These are phyloP conservation scores for Damaliscus lunatus DNA, from an alignment of 2,113 vertebrate genomes.

Conservation along the genomic window DNA sequence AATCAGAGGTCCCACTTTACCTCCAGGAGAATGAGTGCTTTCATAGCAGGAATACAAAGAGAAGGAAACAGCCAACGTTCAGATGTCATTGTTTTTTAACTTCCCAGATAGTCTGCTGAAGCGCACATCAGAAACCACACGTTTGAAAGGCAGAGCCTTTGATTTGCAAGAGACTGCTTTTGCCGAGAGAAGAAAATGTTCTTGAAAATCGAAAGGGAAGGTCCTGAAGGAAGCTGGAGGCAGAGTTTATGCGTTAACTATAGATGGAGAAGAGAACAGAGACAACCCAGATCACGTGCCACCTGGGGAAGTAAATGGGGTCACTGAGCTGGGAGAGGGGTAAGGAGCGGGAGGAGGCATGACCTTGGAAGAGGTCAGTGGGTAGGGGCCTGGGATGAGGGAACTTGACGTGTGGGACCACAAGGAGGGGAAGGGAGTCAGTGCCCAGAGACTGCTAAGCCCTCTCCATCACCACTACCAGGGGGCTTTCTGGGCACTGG, in stretches of 20 bases:
- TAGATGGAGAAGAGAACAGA: neutral
- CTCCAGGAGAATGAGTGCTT: conserved; percentile 53
- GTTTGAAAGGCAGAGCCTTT: conserved; percentile 62
- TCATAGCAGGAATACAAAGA: conserved; percentile 42
- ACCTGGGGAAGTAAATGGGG: neutral
- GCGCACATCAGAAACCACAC: conserved; percentile 55
- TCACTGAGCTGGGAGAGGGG: neutral
- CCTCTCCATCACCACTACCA: neutral
- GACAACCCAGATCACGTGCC: neutral
- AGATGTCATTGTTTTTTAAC: conserved; percentile 64
- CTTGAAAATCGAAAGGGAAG: conserved; percentile 59
- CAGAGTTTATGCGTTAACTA: neutral
- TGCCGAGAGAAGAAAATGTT: conserved; percentile 55
- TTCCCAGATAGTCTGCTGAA: conserved; percentile 47
- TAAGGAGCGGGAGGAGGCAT: neutral
- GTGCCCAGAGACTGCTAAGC: neutral
- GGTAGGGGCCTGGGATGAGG: neutral
- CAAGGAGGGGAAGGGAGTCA: neutral
- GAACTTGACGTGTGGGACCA: neutral
- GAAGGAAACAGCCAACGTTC: conserved; percentile 8
- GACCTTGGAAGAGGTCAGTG: neutral
- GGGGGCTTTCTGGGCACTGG: neutral
- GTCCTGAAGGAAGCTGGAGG: conserved; percentile 26
- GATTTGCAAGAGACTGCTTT: conserved; percentile 57
- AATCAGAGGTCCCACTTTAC: conserved; percentile 48